Conservation (phyloP, 2,797 vertebrate genomes). For the Coilia nasus region DNA sequence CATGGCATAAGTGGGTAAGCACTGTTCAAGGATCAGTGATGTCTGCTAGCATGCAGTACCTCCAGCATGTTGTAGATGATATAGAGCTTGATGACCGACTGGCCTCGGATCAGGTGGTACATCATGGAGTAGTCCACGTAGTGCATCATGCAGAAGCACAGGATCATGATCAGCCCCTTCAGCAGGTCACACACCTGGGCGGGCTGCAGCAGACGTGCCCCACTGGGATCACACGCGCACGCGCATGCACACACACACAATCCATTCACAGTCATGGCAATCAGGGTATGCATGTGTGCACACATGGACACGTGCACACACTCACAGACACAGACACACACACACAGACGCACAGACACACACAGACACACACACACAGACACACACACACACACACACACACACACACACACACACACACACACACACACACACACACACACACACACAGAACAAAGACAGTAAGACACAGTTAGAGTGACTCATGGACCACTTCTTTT, state of each 20-base stretch:
- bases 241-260: constrained; percentile 29
- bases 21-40: not conserved
- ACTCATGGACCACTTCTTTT: not conserved
- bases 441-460: not conserved
- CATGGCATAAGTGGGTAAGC: not conserved
- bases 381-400: constrained; percentile 1
- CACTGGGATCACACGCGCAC: constrained; percentile 70
- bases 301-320: constrained; percentile 49
- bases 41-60: constrained; percentile 68
- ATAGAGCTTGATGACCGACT: constrained; percentile 99
- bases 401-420: constrained; percentile 3
- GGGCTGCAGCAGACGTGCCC: constrained; percentile 91
- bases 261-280: constrained; percentile 8
- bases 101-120: constrained; percentile 98
- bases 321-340: constrained; percentile 4
- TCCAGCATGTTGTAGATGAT: constrained; percentile 99
- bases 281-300: constrained; percentile 4
- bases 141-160: constrained; percentile 97
- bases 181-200: constrained; percentile 96
- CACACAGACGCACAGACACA: not conserved
- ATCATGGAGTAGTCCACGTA: constrained; percentile 99
- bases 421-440: not conserved
- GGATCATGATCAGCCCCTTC: constrained; percentile 91
- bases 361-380: not conserved
- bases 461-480: not conserved